Evolutionary conservation across 37 sponge, comb jelly and placozoan genomes (phyloP).

Genomic region (Axinella damicornis): DNA sequence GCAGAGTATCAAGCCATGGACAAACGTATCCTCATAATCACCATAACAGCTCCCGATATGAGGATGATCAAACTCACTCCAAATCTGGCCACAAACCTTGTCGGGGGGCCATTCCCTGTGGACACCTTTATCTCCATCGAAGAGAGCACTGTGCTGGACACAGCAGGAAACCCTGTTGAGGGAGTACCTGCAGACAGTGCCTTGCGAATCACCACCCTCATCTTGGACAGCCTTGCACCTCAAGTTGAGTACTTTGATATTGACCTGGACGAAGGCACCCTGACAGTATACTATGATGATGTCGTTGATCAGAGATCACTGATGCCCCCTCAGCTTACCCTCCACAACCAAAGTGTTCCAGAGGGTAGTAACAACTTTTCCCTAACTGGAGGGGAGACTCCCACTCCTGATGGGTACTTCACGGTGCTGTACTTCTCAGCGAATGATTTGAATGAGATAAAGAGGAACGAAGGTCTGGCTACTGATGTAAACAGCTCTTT

Average conservation of each 20-base stretch:
- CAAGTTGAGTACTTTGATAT: slow-evolving; percentile 69
- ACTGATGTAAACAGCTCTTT: slow-evolving; percentile 66
- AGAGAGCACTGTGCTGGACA: slow-evolving; percentile 73
- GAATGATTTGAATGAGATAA: slow-evolving; percentile 81
- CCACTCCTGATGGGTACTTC: slow-evolving; percentile 57
- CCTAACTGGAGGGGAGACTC: slow-evolving; percentile 69
- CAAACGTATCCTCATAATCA: slow-evolving; percentile 65
- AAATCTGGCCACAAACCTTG: background rate
- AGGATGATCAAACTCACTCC: slow-evolving; percentile 55
- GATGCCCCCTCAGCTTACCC: slow-evolving; percentile 36
- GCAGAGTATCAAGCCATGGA: slow-evolving; percentile 52
- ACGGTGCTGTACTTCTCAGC: slow-evolving; percentile 69
- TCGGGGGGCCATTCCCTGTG: slow-evolving; percentile 1
- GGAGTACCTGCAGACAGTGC: slow-evolving; percentile 30
- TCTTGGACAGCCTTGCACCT: slow-evolving; percentile 48
- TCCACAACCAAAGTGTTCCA: slow-evolving; percentile 55
- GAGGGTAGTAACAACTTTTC: slow-evolving; percentile 54
- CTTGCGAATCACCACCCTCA: slow-evolving; percentile 11
- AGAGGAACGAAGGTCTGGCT: slow-evolving; percentile 77
- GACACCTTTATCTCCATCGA: slow-evolving; percentile 63
- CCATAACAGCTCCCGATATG: slow-evolving; percentile 67
- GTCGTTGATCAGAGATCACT: slow-evolving; percentile 66
- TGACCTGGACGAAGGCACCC: slow-evolving; percentile 80
- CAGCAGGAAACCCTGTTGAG: slow-evolving; percentile 65
- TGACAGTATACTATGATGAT: slow-evolving; percentile 82